Base-by-base conservation (phyloP, 2,113 vertebrate species). In the Cavia porcellus region DNA sequence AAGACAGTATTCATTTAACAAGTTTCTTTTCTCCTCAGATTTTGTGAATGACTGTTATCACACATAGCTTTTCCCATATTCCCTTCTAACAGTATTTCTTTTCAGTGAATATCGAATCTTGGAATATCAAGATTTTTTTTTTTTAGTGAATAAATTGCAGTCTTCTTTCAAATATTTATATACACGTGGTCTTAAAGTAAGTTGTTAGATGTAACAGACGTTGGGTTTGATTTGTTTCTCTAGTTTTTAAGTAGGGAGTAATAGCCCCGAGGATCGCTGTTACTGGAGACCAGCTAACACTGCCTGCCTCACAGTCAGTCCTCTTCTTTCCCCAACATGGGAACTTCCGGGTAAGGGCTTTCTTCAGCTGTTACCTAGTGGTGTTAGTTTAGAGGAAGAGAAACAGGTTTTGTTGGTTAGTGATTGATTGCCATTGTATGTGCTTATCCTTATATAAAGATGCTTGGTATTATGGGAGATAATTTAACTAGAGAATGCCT, bases 351-450 rank as follows among this genome's bases (percentile, higher is more conserved):
- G 82, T n/a, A 62, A 85, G 32, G 52, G 70, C 94, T 55, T 74
- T 96, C 66, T 94, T 92, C 79, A 96, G 1, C 90, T 70, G 74
- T 97, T 90, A 90, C 75, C 80, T 47, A 72, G 70, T 75, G 64
- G 55, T 95, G 47, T 87, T 88, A 52, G 70, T 88, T 45, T 94
- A 79, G 57, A 93, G 92, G 96, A 97, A 94, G 97, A 96, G 94
- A 96, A 97, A 97, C 96, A 97, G 96, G 95, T 98, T 98, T 96
- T 97, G 90, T 97, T 96, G 86, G 92, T 97, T 96, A 84, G 94
- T 89, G 88, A 90, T 96, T 95, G 92, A 94, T 94, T 97, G 82
- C 81, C 38, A 80, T 94, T 96, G 81, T 92, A 62, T 80, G 30
- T 89, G 82, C 88, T 91, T 96, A 88, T 81, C 59, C 64, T 84